These are phyloP conservation scores for Sthenelais limicola DNA, from an alignment of 2,888 invertebrate genomes.

Conservation along the genomic window DNA sequence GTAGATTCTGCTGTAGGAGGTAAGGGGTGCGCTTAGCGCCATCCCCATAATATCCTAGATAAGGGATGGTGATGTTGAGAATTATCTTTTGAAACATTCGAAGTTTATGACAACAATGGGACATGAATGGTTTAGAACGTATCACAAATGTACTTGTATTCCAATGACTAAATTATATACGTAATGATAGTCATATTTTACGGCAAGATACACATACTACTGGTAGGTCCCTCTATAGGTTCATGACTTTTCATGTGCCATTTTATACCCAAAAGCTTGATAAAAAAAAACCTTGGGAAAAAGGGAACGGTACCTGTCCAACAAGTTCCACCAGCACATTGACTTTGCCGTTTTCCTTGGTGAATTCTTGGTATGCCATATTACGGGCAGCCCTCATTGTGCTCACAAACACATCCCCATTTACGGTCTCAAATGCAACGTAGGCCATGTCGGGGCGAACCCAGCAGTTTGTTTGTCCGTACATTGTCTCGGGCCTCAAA, in stretches of 20 bases:
- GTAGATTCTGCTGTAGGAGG: slow-evolving; percentile 87
- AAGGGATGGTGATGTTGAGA: background rate
- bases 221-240: too few relatives aligned
- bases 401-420: slow-evolving; percentile 85
- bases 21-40: slow-evolving; percentile 87
- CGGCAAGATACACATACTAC: too few relatives aligned
- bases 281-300: background rate
- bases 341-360: slow-evolving; percentile 84
- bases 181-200: too few relatives aligned
- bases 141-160: background rate
- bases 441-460: slow-evolving; percentile 95
- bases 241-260: too few relatives aligned
- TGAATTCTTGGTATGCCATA: slow-evolving; percentile 95
- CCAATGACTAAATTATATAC: background rate
- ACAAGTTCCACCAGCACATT: slow-evolving; percentile 77
- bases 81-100: too few relatives aligned
- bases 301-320: slow-evolving; percentile 66
- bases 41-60: slow-evolving; percentile 85
- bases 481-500: slow-evolving; percentile 99
- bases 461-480: slow-evolving; percentile 99
- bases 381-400: slow-evolving; percentile 92
- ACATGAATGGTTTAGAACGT: background rate
- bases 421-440: slow-evolving; percentile 83
- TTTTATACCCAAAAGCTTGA: background rate
- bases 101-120: too few relatives aligned